Base-by-base conservation (phyloP, 2,888 invertebrate species). In the Gryllus longicercus region DNA sequence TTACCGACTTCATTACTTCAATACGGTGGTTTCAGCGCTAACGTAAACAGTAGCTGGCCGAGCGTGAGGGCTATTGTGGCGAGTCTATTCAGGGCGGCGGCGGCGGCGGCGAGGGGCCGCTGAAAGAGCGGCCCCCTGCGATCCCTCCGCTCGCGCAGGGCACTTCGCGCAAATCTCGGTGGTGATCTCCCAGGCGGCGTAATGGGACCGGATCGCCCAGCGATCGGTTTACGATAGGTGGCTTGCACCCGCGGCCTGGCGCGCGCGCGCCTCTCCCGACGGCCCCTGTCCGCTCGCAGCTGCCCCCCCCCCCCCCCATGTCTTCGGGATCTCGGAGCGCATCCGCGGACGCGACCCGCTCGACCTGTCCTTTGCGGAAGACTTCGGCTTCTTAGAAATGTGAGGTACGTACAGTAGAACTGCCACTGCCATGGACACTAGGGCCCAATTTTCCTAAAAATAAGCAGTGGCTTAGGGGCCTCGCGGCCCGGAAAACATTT, bases 1-100 rank as follows among this genome's bases (percentile, higher is more conserved):
- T 63, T 63, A 63, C 63, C 16, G n/a, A 63, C 16, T 63, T n/a
- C n/a, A 63, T 63, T n/a, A 63, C 63, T 63, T 63, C 16, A 63
- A 63, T 63, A n/a, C 14, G 63, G 16, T n/a, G n/a, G 14, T 14
- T 63, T 63, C n/a, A 63, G 63, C 16, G 14, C 63, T 63, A 63
- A 63, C 63, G 63, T 63, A 63, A 63, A 63, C 63, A 63, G 63
- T 63, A 63, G 63, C 63, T 18, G 63, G 63, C 63, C 63, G 63
- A 63, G 63, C 63, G 63, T 63, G n/a, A 63, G n/a, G n/a, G 63
- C 63, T 10, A 63, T 63, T 63, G 63, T 63, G 63, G 63, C 63
- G 14, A 18, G 16, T 63, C 63, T 16, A 63, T 63, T 63, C 16
- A 63, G 63, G n/a, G 14, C 16, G 63, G 4, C n/a, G 16, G 14